phyloP scores from a whole-genome alignment of 1,140 invertebrate genomes.

The Pentalonia nigronervosa region DNA sequence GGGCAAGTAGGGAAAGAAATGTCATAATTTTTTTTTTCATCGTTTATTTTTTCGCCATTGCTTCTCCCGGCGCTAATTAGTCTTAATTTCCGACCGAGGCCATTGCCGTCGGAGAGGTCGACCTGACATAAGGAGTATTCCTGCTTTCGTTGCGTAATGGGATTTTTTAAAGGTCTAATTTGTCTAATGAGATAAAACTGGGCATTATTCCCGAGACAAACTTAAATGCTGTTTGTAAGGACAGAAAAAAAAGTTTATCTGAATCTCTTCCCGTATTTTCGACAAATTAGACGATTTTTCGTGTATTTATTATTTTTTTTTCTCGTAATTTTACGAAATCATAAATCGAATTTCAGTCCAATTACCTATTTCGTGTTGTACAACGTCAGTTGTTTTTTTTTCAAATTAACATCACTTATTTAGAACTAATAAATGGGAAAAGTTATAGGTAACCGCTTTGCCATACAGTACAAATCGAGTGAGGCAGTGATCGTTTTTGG shows the following conservation, averaged over 20 bases:
- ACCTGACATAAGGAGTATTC: constrained; percentile 43
- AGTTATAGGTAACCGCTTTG: too few relatives aligned
- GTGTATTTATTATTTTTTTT: neutral
- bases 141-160: constrained; percentile 50
- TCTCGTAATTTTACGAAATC: neutral
- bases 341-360: neutral
- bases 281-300: constrained; percentile 17
- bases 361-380: neutral
- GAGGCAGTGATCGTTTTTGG: too few relatives aligned
- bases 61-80: constrained; percentile 57
- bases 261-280: neutral
- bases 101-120: constrained; percentile 36
- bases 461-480: too few relatives aligned
- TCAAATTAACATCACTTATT: neutral
- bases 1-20: constrained; percentile 24
- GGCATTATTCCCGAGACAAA: constrained; percentile 46
- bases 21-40: constrained; percentile 36
- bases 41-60: neutral
- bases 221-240: constrained; percentile 27
- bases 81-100: constrained; percentile 52
- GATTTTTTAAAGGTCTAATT: constrained; percentile 58
- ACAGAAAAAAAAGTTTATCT: neutral
- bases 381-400: too few relatives aligned
- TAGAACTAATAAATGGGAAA: neutral
- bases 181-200: constrained; percentile 58